Percentiles rank a stretch among this genome's conserved stretches.
These are phyloP conservation scores for Halichoerus grypus DNA, from an alignment of 2,113 vertebrate species.

Conservation along the genomic window DNA sequence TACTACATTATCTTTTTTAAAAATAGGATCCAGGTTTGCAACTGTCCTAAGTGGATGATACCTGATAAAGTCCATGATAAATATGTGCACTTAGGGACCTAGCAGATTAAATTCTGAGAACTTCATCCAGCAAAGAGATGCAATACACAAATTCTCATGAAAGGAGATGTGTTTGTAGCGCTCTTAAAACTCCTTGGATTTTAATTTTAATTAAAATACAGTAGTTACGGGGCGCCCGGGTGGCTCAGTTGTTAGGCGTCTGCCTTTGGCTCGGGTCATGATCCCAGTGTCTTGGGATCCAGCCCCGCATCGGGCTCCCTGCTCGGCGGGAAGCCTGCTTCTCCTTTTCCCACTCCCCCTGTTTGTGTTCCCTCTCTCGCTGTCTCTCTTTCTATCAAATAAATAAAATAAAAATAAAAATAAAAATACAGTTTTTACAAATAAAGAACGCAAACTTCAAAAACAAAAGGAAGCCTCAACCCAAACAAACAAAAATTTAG, in stretches of 20 bases:
- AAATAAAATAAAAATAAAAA: too few relatives aligned
- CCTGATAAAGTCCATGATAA: slow-evolving; percentile 32
- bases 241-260: too few relatives aligned
- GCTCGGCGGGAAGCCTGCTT: too few relatives aligned
- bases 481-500: slow-evolving; percentile 52
- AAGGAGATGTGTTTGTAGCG: slow-evolving; percentile 11
- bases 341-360: too few relatives aligned
- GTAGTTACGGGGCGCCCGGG: slow-evolving; percentile 58
- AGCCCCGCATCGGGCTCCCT: too few relatives aligned
- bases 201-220: slow-evolving; percentile 64
- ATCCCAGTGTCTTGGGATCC: too few relatives aligned
- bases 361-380: too few relatives aligned
- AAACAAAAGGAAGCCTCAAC: slow-evolving; percentile 70
- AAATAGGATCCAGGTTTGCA: neutral
- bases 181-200: neutral
- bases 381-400: too few relatives aligned
- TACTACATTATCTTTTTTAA: neutral
- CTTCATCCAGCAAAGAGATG: neutral
- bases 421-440: slow-evolving; percentile 73
- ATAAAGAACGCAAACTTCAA: slow-evolving; percentile 77
- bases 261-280: too few relatives aligned
- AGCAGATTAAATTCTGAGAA: slow-evolving; percentile 13
- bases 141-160: neutral
- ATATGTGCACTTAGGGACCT: neutral
- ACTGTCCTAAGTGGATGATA: neutral